Conservation (phyloP, 2,797 vertebrate genomes). For the Anguilla anguilla region DNA sequence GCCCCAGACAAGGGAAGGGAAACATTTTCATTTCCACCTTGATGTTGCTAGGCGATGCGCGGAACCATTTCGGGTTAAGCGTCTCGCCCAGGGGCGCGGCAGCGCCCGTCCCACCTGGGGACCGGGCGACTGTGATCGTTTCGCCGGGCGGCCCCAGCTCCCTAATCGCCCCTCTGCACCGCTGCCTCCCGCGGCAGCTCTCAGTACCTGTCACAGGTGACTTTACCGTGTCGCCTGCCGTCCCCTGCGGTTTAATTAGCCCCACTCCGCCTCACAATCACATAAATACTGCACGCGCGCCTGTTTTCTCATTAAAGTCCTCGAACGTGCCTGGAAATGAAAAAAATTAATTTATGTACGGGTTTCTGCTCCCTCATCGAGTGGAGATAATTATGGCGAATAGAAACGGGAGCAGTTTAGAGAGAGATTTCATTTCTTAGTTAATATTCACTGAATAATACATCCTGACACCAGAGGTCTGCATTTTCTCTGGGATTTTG, state of each 20-base stretch:
- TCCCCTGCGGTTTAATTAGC: slow-evolving; percentile 17
- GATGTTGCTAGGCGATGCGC: not conserved
- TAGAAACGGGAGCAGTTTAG: not conserved
- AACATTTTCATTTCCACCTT: not conserved
- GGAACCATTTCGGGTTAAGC: not conserved
- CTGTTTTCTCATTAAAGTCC: slow-evolving; percentile 33
- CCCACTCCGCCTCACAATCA: not conserved
- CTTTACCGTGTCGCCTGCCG: not conserved
- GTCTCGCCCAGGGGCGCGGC: not conserved
- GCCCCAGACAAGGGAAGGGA: not conserved
- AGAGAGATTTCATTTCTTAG: slow-evolving; percentile 31
- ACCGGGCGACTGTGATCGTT: not conserved
- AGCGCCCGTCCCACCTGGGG: not conserved
- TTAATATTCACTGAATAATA: slow-evolving; percentile 24
- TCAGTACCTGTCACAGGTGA: slow-evolving; percentile 22
- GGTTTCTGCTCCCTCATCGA: slow-evolving; percentile 65
- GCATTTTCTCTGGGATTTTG: not conserved
- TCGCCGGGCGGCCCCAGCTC: not conserved
- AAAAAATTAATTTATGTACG: slow-evolving; percentile 70
- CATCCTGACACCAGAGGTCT: not conserved
- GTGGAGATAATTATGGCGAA: slow-evolving; percentile 45
- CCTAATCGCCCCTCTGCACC: not conserved
- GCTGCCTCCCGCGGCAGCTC: not conserved
- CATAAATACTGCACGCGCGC: slow-evolving; percentile 15
- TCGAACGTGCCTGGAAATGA: slow-evolving; percentile 32